Percentiles rank a stretch among this genome's conserved stretches.
phyloP scores from a whole-genome alignment of 2,888 invertebrate species.

The Drosophila recens region DNA sequence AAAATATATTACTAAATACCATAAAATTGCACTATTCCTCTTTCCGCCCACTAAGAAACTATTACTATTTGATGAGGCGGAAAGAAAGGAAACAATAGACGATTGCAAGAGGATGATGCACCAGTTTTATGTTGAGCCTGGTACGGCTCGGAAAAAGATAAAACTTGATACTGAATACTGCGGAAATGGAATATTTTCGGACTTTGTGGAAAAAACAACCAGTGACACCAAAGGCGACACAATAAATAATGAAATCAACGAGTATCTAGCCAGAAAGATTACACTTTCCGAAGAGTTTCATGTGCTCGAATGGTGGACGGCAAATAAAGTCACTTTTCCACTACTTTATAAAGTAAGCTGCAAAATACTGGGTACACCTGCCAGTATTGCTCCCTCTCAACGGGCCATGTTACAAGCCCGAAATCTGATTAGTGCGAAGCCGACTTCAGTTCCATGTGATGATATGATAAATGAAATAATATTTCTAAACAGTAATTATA shows the following conservation, averaged over 20 bases:
- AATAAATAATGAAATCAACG: conserved; percentile 22
- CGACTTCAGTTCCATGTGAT: neutral
- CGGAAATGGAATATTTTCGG: conserved; percentile 18
- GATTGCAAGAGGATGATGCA: conserved; percentile 22
- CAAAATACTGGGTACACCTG: conserved; percentile 31
- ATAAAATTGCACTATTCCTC: conserved; percentile 23
- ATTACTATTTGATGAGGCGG: conserved; percentile 5
- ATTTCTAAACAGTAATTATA: conserved; percentile 22
- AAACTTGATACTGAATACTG: conserved; percentile 13
- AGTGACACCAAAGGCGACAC: conserved; percentile 14
- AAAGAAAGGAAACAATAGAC: conserved; percentile 4
- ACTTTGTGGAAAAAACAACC: conserved; percentile 12
- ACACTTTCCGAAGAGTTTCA: conserved; percentile 1
- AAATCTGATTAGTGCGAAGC: conserved; percentile 2
- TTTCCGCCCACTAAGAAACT: conserved; percentile 26
- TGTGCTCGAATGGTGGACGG: conserved; percentile 28
- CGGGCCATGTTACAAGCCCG: conserved; percentile 16
- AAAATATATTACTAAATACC: conserved; percentile 21
- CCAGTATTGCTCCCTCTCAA: conserved; percentile 2
- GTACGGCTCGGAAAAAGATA: conserved; percentile 1
- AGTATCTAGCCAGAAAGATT: conserved; percentile 20
- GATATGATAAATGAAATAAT: conserved; percentile 17
- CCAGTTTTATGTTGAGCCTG: conserved; percentile 14
- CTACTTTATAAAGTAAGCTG: conserved; percentile 30
- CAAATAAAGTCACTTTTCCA: conserved; percentile 22